Base-by-base conservation (phyloP, 2,113 vertebrate genomes). In the Actenoides hombroni region DNA sequence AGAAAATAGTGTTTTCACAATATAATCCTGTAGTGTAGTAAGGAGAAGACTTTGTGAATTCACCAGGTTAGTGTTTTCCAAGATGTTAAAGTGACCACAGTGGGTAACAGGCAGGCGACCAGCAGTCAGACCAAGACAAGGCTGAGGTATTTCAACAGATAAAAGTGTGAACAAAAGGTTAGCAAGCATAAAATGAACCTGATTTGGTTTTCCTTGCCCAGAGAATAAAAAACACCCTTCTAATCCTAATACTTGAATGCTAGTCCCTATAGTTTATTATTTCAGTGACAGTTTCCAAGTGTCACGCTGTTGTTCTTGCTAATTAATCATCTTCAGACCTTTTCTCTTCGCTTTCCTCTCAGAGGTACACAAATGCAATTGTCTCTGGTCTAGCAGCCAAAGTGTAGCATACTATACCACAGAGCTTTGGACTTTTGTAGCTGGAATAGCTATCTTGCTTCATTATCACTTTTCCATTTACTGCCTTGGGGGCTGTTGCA, bases 1-100 rank as follows among this genome's bases (percentile, higher is more conserved):
- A 73, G 61, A 25, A 53, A 19, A 10, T 0, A 5, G 2, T 1
- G 11, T 71, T 76, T 35, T 17, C 35, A 8, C 46, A 18, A 0
- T 57, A 6, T 3, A 21, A 16, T 11, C 59, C 77, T 31, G 13
- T 3, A 49, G 53, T 31, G 13, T 3, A 49, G 53, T 1, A 16
- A 26, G 68, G 35, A 74, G 51, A 23, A 51, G 24, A 4, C 23
- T 17, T 1, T 5, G 46, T 6, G 74, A 39, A 20, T 26, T 48
- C 51, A 24, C 37, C 48, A 26, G 24, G 10, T 5, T 6, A 13
- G 35, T 23, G 65, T 40, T 61, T 56, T 6, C 31, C 2, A 10
- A 70, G 69, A 21, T 40, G 35, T 61, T 74, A 3, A 1, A 0
- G 42, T 18, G 59, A 73, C 24, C 48, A 37, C 64, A 6, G 63